Percentiles rank a stretch among this genome's conserved stretches.
Conservation (phyloP, 2,797 vertebrate genomes). For the Coilia nasus region DNA sequence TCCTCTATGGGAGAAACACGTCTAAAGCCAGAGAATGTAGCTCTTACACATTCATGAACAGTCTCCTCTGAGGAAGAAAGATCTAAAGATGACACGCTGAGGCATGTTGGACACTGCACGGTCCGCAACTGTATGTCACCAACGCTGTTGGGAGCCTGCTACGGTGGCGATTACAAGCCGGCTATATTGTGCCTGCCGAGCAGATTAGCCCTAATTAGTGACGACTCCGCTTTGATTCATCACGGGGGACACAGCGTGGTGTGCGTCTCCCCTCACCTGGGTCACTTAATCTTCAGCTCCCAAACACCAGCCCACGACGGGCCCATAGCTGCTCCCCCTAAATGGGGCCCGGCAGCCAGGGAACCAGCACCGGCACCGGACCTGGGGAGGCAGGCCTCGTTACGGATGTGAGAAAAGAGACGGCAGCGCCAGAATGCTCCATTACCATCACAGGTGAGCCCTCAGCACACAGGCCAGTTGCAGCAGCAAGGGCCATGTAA, state of each 20-base stretch:
- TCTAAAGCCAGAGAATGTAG: neutral
- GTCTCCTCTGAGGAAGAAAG: neutral
- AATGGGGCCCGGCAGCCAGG: constrained; percentile 28
- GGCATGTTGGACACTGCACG: neutral
- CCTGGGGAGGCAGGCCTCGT: neutral
- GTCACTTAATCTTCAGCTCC: constrained; percentile 32
- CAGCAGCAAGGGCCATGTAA: neutral
- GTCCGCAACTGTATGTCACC: neutral
- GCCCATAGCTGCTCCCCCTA: constrained; percentile 33
- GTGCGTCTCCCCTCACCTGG: neutral
- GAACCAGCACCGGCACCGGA: neutral
- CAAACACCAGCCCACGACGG: constrained; percentile 47
- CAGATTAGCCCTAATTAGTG: constrained; percentile 47
- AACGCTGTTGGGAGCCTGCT: neutral
- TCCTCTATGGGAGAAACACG: too few species aligned
- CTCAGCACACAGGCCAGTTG: neutral
- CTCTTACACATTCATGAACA: neutral
- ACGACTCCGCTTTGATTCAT: constrained; percentile 44
- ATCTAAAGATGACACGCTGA: neutral
- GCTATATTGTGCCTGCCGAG: neutral
- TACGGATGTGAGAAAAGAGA: neutral
- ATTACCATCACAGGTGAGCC: neutral
- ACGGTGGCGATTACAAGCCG: neutral
- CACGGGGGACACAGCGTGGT: constrained; percentile 30
- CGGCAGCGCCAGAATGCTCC: neutral